Evolutionary conservation across 2,888 invertebrate species (phyloP).

Genomic region (Girardia tigrina): DNA sequence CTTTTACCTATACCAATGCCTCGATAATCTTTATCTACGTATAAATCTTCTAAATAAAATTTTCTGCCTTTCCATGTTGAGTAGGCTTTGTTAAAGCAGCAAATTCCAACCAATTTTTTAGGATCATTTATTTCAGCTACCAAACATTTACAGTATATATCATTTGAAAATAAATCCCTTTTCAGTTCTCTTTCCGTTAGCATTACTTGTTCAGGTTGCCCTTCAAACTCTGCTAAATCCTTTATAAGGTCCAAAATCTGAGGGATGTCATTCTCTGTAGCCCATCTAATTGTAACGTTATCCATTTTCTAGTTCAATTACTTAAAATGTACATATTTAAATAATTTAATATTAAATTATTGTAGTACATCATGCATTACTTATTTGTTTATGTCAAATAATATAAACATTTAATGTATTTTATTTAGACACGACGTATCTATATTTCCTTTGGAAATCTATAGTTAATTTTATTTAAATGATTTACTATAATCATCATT

Average conservation of each 20-base stretch:
- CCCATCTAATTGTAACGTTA: neutral
- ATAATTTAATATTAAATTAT: too few relatives aligned
- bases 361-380: too few relatives aligned
- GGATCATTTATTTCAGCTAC: neutral
- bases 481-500: too few relatives aligned
- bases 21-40: neutral
- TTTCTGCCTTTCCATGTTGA: constrained; percentile 1
- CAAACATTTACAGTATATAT: neutral
- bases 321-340: too few relatives aligned
- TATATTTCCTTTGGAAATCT: too few relatives aligned
- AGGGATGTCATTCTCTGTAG: neutral
- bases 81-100: constrained; percentile 2
- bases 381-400: too few relatives aligned
- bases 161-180: neutral
- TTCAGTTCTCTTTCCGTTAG: neutral
- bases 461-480: too few relatives aligned
- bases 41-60: neutral
- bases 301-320: too few relatives aligned
- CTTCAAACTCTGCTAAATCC: neutral
- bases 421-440: too few relatives aligned
- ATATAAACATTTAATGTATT: too few relatives aligned
- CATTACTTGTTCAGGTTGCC: neutral
- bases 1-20: neutral
- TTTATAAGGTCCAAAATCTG: neutral
- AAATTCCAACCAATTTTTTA: neutral